phyloP scores from a whole-genome alignment of 2,113 vertebrate species.

The Arenaria interpres region DNA sequence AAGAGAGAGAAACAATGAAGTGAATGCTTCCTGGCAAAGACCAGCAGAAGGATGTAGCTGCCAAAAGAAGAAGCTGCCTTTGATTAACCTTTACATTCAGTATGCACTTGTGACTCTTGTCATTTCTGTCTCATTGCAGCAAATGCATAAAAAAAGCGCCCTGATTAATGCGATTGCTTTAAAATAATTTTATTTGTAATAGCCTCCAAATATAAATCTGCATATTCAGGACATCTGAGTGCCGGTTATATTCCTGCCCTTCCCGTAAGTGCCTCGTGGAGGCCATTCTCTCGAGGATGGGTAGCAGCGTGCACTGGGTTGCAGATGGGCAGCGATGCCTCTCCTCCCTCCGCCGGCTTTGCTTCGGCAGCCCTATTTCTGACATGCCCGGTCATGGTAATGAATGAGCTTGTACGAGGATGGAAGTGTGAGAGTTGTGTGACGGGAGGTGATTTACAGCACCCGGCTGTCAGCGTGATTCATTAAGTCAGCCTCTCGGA shows the following conservation, averaged over 20 bases:
- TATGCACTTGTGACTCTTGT: background rate
- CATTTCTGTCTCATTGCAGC: background rate
- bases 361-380: background rate
- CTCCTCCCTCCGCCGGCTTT: background rate
- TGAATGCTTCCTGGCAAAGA: background rate
- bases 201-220: slow-evolving; percentile 26
- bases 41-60: background rate
- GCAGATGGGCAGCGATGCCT: background rate
- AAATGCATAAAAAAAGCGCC: background rate
- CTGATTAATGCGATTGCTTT: background rate
- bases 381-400: background rate
- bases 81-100: slow-evolving; percentile 20
- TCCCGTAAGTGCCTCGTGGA: background rate
- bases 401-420: fast-evolving
- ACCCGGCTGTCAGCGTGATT: background rate
- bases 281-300: background rate
- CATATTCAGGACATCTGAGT: background rate
- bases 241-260: background rate
- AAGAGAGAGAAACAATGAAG: background rate
- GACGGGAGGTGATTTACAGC: background rate
- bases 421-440: background rate
- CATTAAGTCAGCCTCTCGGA: background rate
- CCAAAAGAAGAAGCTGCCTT: slow-evolving; percentile 10
- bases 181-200: slow-evolving; percentile 7
- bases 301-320: fast-evolving